These are phyloP conservation scores for Strigops habroptila DNA, from an alignment of 2,113 vertebrate species.

Conservation along the genomic window DNA sequence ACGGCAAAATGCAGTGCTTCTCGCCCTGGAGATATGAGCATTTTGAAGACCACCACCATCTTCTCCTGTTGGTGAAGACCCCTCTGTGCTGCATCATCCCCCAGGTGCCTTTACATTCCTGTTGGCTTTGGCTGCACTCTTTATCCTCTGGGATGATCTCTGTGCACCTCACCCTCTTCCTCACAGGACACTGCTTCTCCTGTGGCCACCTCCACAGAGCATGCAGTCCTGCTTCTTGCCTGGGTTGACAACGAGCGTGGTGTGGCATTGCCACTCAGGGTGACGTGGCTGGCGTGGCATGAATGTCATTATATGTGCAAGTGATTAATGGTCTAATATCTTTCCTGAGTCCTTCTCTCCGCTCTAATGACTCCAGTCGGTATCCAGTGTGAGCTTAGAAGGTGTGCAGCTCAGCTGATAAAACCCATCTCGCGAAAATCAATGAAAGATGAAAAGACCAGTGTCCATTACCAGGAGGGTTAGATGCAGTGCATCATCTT, in stretches of 20 bases:
- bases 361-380: neutral
- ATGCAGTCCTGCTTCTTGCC: neutral
- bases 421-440: neutral
- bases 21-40: neutral
- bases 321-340: neutral
- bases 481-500: neutral
- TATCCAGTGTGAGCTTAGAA: neutral
- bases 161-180: neutral
- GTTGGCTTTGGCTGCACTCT: neutral
- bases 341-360: neutral
- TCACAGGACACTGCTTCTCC: rapidly evolving
- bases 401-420: neutral
- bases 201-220: neutral
- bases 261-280: neutral
- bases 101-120: neutral
- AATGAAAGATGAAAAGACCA: neutral
- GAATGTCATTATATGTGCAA: neutral
- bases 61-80: slow-evolving; percentile 7
- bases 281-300: neutral
- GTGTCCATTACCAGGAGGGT: neutral
- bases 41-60: neutral
- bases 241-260: neutral
- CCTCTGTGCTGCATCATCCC: neutral
- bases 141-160: neutral
- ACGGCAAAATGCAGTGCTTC: slow-evolving; percentile 15